Percentiles rank a stretch among this genome's conserved stretches.
phyloP scores from a whole-genome alignment of 2,113 vertebrate species.

The Pteruthius melanotis region DNA sequence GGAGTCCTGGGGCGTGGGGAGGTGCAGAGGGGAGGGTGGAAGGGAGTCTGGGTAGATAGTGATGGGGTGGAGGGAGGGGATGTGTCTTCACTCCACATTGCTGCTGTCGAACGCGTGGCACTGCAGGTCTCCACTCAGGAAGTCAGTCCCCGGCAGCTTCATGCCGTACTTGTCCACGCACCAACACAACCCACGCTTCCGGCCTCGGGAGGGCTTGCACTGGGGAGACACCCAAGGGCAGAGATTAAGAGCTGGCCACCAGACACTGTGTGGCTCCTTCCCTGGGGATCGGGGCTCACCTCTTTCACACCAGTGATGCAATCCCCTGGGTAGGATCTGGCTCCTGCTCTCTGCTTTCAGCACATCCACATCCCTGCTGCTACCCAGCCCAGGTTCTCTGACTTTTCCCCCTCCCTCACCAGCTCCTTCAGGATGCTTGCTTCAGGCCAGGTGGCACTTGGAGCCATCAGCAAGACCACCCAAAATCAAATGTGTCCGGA shows the following conservation, averaged over 20 bases:
- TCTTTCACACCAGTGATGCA: neutral
- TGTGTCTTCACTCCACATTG: slow-evolving; percentile 86
- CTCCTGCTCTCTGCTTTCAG: neutral
- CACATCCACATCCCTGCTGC: neutral
- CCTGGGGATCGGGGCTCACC: neutral
- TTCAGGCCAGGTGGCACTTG: neutral
- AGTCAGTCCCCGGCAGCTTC: slow-evolving; percentile 93
- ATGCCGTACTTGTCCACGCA: slow-evolving; percentile 97
- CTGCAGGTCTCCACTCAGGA: slow-evolving; percentile 89
- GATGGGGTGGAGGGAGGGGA: slow-evolving; percentile 68
- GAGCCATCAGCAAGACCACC: neutral
- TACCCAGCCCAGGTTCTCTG: neutral
- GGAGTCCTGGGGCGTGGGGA: slow-evolving; percentile 66
- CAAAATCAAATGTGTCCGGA: neutral
- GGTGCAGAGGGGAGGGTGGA: slow-evolving; percentile 70
- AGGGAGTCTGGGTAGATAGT: slow-evolving; percentile 60
- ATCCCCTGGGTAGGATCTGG: neutral
- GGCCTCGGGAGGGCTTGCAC: slow-evolving; percentile 97
- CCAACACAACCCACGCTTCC: slow-evolving; percentile 96
- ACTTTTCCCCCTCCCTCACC: neutral
- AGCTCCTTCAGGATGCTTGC: neutral
- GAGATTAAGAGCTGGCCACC: neutral
- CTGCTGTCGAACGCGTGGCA: slow-evolving; percentile 94
- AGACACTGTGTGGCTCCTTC: fast-evolving
- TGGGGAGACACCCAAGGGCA: slow-evolving; percentile 57